phyloP scores from a whole-genome alignment of 1,140 invertebrate species.

The Drosophila grimshawi region DNA sequence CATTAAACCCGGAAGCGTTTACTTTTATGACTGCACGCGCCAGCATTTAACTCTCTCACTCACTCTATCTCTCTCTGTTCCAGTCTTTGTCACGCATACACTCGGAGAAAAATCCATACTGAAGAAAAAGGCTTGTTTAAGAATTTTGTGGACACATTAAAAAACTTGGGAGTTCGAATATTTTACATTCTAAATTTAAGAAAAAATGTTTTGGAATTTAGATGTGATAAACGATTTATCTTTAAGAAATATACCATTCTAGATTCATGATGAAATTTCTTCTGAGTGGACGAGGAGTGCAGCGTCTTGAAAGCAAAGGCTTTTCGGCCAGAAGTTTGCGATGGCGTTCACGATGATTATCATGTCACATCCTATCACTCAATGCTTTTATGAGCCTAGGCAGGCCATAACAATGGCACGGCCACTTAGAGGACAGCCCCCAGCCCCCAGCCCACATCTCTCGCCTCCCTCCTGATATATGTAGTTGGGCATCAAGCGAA shows the following conservation, averaged over 20 bases:
- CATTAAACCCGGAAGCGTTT: constrained; percentile 21
- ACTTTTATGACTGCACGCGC: constrained; percentile 44
- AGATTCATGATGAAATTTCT: neutral
- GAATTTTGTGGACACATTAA: no score
- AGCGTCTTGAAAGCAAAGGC: neutral
- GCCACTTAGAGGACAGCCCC: constrained; percentile 38
- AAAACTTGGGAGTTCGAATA: no score
- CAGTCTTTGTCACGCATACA: neutral
- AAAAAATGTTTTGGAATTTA: no score
- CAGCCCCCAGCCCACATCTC: neutral
- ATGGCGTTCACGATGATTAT: constrained; percentile 64
- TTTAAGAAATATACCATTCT: no score
- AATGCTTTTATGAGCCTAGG: constrained; percentile 43
- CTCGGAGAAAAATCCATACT: neutral
- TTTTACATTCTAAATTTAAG: no score
- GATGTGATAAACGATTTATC: no score
- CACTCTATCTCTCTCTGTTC: neutral
- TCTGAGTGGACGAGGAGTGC: neutral
- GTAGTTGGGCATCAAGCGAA: no score
- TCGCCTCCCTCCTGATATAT: neutral
- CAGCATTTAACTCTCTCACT: constrained; percentile 11
- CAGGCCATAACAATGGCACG: constrained; percentile 36
- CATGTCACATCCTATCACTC: constrained; percentile 63
- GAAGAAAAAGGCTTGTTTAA: no score
- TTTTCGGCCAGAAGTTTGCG: constrained; percentile 26